phyloP scores from a whole-genome alignment of 2,888 invertebrate species.

The Paralinhomoeus sp. region DNA sequence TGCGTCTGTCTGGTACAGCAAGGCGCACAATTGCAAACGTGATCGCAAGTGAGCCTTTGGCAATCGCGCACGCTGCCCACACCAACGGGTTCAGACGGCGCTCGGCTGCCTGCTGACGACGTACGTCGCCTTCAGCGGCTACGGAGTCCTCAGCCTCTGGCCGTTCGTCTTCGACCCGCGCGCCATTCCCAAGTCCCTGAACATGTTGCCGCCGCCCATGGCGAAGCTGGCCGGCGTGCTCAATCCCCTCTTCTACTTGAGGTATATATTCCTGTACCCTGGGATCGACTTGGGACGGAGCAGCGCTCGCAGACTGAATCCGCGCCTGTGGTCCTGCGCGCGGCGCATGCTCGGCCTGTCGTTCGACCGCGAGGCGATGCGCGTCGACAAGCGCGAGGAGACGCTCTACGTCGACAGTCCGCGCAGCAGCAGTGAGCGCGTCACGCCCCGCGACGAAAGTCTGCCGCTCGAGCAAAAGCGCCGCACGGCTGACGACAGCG shows the following conservation, averaged over 20 bases:
- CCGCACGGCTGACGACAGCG: too few species aligned
- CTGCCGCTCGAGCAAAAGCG: too few species aligned
- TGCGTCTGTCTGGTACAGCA: neutral
- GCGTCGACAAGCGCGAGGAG: too few species aligned
- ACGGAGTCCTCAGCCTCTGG: slow-evolving; percentile 22
- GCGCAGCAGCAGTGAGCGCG: too few species aligned
- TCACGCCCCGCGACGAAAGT: too few species aligned
- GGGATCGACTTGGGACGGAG: neutral
- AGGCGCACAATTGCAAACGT: too few species aligned
- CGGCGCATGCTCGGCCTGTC: neutral
- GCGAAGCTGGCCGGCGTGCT: slow-evolving; percentile 21
- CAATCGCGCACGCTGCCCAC: too few species aligned
- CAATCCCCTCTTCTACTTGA: slow-evolving; percentile 19
- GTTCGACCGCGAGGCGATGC: neutral
- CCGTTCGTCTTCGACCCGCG: slow-evolving; percentile 14
- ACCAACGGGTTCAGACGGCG: neutral
- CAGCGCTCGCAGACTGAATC: neutral
- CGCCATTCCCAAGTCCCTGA: slow-evolving; percentile 16
- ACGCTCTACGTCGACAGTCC: too few species aligned
- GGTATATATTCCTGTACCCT: neutral
- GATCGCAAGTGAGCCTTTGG: too few species aligned
- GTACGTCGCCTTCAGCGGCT: slow-evolving; percentile 19
- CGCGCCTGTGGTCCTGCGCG: slow-evolving; percentile 1
- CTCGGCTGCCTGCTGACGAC: neutral
- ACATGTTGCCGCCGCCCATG: slow-evolving; percentile 21